These are phyloP conservation scores for Microcebus lehilahytsara DNA, from an alignment of 2,113 vertebrate genomes.

Conservation along the genomic window DNA sequence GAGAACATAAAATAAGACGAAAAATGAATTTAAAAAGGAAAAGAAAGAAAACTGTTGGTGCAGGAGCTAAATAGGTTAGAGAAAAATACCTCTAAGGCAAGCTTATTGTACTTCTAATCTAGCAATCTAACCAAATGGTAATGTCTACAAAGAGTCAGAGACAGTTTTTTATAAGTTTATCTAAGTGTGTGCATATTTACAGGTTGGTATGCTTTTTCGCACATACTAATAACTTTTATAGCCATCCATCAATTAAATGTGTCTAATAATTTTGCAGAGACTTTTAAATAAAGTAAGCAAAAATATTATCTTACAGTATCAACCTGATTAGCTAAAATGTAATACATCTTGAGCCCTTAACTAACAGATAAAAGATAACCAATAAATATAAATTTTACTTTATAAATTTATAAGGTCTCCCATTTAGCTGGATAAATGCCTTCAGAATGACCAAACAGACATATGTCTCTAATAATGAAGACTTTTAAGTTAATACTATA, in stretches of 20 bases:
- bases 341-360: background rate
- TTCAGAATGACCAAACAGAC: background rate
- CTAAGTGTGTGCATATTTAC: background rate
- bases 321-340: background rate
- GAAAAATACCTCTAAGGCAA: slow-evolving; percentile 8
- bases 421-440: background rate
- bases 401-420: background rate
- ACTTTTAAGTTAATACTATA: background rate
- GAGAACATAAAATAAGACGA: background rate
- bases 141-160: background rate
- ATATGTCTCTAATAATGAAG: background rate
- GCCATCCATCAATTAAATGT: background rate
- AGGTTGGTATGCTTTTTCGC: background rate
- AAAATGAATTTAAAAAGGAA: slow-evolving; percentile 17
- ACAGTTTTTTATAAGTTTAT: background rate
- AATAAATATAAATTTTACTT: background rate
- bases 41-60: slow-evolving; percentile 35
- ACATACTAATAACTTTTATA: background rate
- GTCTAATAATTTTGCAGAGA: background rate
- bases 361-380: background rate
- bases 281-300: slow-evolving; percentile 26
- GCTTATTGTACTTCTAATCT: background rate
- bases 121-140: background rate
- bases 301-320: background rate
- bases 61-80: background rate